Evolutionary conservation across 2,113 vertebrate genomes (phyloP), one percentile per base, ranked within the genome.

Genomic region (Entosphenus tridentatus): DNA sequence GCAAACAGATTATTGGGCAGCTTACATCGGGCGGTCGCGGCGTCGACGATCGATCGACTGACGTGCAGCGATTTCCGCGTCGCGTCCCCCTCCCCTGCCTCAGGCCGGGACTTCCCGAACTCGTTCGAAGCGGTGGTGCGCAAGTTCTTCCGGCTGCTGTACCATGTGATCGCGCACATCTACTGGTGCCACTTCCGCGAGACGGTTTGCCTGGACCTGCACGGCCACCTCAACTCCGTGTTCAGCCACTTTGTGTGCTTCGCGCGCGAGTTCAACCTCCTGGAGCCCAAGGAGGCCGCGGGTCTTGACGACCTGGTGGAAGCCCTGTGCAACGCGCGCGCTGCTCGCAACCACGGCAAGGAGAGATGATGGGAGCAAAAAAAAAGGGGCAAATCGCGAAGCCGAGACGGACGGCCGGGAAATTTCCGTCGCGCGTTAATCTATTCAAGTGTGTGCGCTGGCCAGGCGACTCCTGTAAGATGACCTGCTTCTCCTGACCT

Each of bases 111-210:
- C 78, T 96, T 98, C 74, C 92, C 92, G 69, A 88, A 86, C 80
- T 91, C 90, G 1, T 96, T 98, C 57, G 92, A 98, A 80, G 82
- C 86, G 10, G 80, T 95, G 84, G 87, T 98, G 73, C 95, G 89
- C 82, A 96, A 92, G 85, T 92, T 96, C 78, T 96, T 88, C 84
- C 84, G 82, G 76, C 87, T 87, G 79, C 82, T 96, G 73, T 98
- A 95, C 79, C 92, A 96, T 1, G 89, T 96, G 79, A 80, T 95
- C 82, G 90, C 89, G 68, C 93, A 98, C 82, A 95, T 98, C 82
- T 98, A 98, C 83, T 96, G 87, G 76, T 82, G 87, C 76, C 92
- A 96, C 82, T 96, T 96, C 83, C 91, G 92, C 78, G 90, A 96
- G 83, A 93, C 87, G 2, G 82, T 95, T 81, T 84, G 85, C 71